Percentiles rank a stretch among this genome's conserved stretches.
Evolutionary conservation across 2,888 invertebrate species (phyloP).

Genomic region (Bedellia somnulentella): DNA sequence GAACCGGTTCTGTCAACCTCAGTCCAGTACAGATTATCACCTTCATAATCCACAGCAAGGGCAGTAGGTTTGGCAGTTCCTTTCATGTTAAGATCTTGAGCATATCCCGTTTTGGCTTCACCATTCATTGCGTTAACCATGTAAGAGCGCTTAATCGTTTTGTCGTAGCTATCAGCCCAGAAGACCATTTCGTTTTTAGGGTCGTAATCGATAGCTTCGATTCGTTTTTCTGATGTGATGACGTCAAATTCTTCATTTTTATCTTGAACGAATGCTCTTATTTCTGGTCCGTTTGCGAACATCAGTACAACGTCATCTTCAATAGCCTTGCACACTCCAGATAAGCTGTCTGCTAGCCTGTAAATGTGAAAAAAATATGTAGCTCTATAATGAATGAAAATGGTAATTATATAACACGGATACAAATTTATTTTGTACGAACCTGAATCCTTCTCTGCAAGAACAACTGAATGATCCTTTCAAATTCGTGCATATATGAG

Average conservation of each 20-base stretch:
- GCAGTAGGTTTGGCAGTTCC: constrained; percentile 84
- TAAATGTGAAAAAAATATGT: constrained; percentile 10
- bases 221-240: constrained; percentile 82
- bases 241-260: constrained; percentile 74
- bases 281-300: constrained; percentile 85
- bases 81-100: constrained; percentile 86
- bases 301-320: constrained; percentile 69
- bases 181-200: constrained; percentile 82
- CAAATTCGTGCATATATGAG: constrained; percentile 89
- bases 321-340: constrained; percentile 79
- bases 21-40: constrained; percentile 93
- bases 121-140: constrained; percentile 81
- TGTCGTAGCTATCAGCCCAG: constrained; percentile 93
- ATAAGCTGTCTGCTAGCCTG: constrained; percentile 70
- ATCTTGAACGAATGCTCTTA: constrained; percentile 70
- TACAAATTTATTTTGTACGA: no score
- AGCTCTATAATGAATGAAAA: no score
- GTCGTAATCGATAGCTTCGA: constrained; percentile 91
- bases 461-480: constrained; percentile 89
- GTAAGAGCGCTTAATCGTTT: constrained; percentile 88
- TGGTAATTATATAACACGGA: neutral
- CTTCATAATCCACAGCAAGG: constrained; percentile 91
- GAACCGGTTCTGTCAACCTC: constrained; percentile 77
- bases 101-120: constrained; percentile 76
- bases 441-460: constrained; percentile 80